These are phyloP conservation scores for Aurelia coerulea DNA, from an alignment of 30 jellyfish, hydroid and myxozoan genomes.

Conservation along the genomic window DNA sequence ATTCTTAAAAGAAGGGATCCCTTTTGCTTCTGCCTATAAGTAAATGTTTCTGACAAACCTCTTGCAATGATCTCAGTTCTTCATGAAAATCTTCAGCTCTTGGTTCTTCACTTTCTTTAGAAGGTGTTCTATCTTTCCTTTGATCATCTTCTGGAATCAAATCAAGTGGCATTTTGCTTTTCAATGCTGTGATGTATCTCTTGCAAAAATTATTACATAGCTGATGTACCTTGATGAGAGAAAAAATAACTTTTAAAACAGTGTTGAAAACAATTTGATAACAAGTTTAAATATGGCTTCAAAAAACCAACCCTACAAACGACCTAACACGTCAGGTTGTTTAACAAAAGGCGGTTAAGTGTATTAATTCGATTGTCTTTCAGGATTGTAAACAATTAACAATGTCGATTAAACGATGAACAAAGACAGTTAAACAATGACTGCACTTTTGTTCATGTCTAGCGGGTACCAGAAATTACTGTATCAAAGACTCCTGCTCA, in stretches of 20 bases:
- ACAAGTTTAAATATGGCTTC: no score
- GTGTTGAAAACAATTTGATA: no score
- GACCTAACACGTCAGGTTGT: no score
- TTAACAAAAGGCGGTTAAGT: not conserved
- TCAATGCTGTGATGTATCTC: constrained; percentile 65
- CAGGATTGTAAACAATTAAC: not conserved
- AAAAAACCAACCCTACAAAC: no score
- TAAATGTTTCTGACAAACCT: not conserved
- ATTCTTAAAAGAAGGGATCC: no score
- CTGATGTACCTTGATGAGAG: constrained; percentile 59
- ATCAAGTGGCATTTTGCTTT: constrained; percentile 83
- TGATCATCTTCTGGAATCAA: constrained; percentile 63
- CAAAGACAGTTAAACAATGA: no score
- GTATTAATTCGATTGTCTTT: not conserved
- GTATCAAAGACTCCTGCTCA: no score
- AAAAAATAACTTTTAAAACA: not conserved
- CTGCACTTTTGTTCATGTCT: no score
- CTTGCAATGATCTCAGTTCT: not conserved
- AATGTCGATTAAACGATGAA: no score
- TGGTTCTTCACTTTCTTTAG: not conserved
- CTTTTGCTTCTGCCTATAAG: no score
- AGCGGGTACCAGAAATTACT: no score
- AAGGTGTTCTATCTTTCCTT: constrained; percentile 33
- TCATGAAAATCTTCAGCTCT: not conserved
- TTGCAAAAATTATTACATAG: constrained; percentile 80